Evolutionary conservation across 2,888 invertebrate species (phyloP), one percentile per base, ranked within the genome.

Genomic region (Parelbella ahira): DNA sequence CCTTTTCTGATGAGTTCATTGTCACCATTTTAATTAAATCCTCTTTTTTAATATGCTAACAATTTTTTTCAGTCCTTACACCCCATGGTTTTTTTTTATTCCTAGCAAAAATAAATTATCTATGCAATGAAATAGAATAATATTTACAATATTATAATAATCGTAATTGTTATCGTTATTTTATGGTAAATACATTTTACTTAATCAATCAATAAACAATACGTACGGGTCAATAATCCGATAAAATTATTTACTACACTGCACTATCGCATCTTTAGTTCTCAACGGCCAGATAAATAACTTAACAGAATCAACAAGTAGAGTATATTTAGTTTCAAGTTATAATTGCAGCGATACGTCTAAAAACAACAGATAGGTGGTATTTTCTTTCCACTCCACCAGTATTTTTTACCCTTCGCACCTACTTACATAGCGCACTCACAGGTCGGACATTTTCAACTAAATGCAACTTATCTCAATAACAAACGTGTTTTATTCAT

Each of bases 1-100:
- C 73, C 86, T 89, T 88, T 44, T 88, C 88, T 6, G 81, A 73
- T 48, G 87, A 84, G 50, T 86, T 88, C 87, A 88, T 88, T 60
- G 88, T 88, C 65, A 88, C 88, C 88, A 88, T 88, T 77, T 68
- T 87, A 73, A 64, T 58, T 21, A 13, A 21, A 28, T 33, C 6
- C 10, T 13, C 11, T 1, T 25, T 13, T 4, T 27, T 5, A n/a
- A 11, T 7, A 27, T 12, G 4, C 27, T 2, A 15, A 15, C 2
- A 2, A 3, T 15, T 3, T 3, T 3, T 4, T 15, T 4, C 4
- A 15, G 3, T 15, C 15, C 2, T 15, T 15, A 15, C 2, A 15
- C 15, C 4, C 15, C 15, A 15, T 15, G 4, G 15, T 15, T 15
- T 15, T 15, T 15, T 3, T 15, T 15, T 15, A 15, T 15, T 15